phyloP scores from a whole-genome alignment of 2,888 invertebrate species.

The Lacanobia oleracea region DNA sequence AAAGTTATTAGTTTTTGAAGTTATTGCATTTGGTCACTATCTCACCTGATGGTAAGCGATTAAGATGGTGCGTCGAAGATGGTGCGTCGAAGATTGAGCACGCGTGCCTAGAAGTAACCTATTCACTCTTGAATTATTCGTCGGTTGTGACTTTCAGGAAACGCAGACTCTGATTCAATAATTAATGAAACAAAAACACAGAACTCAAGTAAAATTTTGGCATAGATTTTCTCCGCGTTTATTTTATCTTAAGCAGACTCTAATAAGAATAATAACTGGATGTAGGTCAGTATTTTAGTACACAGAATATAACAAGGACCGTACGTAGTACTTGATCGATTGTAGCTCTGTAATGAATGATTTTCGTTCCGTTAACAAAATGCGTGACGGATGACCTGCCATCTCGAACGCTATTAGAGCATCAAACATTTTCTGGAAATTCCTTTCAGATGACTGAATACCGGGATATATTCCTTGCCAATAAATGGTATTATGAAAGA shows the following conservation, averaged over 20 bases:
- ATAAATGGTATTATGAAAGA: background rate
- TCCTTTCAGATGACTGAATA: slow-evolving; percentile 1
- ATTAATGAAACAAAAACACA: too few species aligned
- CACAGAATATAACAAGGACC: background rate
- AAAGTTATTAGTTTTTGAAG: too few species aligned
- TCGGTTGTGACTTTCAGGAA: too few species aligned
- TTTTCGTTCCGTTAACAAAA: slow-evolving; percentile 27
- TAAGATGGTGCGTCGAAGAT: too few species aligned
- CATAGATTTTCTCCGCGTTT: background rate
- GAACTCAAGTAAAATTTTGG: too few species aligned
- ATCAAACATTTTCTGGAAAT: slow-evolving; percentile 19
- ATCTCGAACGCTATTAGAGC: background rate
- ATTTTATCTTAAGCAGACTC: background rate
- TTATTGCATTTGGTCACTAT: too few species aligned
- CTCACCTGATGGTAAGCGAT: too few species aligned
- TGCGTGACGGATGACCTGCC: slow-evolving; percentile 25
- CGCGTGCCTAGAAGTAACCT: too few species aligned
- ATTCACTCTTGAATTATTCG: too few species aligned
- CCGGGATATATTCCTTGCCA: background rate
- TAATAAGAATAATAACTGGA: background rate
- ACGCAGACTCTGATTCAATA: too few species aligned
- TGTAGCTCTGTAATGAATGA: slow-evolving; percentile 33
- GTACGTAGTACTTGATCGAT: slow-evolving; percentile 23
- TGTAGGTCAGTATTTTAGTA: background rate
- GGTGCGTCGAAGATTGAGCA: too few species aligned